Percentiles rank a stretch among this genome's conserved stretches.
These are phyloP conservation scores for Steatocranus sp. DNA, from an alignment of 2,797 vertebrate species.

Conservation along the genomic window DNA sequence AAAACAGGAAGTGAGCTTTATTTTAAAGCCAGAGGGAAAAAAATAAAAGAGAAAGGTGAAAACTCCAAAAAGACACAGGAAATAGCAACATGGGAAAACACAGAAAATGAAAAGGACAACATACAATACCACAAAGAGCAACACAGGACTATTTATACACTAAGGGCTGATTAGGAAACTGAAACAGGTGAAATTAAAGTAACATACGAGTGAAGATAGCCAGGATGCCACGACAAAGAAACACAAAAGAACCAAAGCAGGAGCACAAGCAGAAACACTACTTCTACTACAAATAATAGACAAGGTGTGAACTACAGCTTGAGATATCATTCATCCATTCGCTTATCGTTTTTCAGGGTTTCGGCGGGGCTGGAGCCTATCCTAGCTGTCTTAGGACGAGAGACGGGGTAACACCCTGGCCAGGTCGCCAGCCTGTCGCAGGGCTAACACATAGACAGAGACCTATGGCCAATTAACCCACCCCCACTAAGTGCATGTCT, in stretches of 20 bases:
- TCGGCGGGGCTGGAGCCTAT: background rate
- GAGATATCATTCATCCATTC: background rate
- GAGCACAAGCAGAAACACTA: background rate
- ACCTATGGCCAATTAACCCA: background rate
- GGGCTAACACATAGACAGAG: background rate
- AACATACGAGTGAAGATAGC: background rate
- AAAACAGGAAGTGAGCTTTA: background rate
- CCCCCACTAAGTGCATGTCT: background rate
- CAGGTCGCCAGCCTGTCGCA: background rate
- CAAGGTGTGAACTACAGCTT: background rate
- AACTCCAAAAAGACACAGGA: background rate
- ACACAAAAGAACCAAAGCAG: background rate
- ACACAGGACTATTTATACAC: background rate
- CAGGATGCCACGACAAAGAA: background rate
- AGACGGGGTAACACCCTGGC: background rate
- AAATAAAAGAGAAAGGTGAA: background rate
- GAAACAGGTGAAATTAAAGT: background rate
- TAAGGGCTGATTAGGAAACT: background rate
- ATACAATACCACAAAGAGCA: background rate
- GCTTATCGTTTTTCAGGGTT: background rate
- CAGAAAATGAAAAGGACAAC: background rate
- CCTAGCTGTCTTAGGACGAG: background rate
- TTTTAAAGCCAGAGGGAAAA: rapidly evolving
- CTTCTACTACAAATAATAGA: background rate
- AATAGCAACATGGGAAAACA: background rate